These are phyloP conservation scores for Caenorhabditis parvicauda DNA, from an alignment of 2,888 invertebrate species.

Conservation along the genomic window DNA sequence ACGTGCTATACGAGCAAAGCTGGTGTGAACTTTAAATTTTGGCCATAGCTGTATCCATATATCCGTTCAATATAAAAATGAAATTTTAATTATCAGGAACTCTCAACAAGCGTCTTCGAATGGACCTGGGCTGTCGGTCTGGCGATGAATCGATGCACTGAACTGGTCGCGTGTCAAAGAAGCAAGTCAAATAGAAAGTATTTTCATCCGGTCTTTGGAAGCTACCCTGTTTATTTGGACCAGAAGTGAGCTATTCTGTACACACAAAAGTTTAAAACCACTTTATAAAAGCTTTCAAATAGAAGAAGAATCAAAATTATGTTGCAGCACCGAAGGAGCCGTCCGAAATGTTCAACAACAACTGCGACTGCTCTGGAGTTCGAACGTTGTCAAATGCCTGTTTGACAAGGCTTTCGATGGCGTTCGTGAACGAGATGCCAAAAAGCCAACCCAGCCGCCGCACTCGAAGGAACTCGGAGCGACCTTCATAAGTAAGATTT, in stretches of 20 bases:
- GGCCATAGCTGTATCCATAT: no score
- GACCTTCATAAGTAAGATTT: slow-evolving; percentile 27
- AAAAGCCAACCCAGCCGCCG: background rate
- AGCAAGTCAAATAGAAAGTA: slow-evolving; percentile 66
- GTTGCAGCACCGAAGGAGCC: slow-evolving; percentile 73
- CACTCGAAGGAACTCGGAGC: slow-evolving; percentile 28
- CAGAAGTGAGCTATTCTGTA: no score
- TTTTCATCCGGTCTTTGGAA: slow-evolving; percentile 93
- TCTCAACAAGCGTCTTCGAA: slow-evolving; percentile 22
- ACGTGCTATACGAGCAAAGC: no score
- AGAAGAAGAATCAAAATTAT: no score
- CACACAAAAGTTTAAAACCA: no score
- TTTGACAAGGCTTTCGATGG: slow-evolving; percentile 8
- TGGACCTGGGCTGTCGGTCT: slow-evolving; percentile 42
- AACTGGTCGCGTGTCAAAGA: slow-evolving; percentile 22
- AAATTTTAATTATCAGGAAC: slow-evolving; percentile 8
- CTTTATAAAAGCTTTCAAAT: no score
- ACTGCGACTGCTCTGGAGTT: slow-evolving; percentile 74
- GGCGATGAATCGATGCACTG: slow-evolving; percentile 33
- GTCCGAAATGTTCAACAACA: slow-evolving; percentile 73
- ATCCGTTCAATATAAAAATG: no score
- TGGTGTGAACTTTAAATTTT: no score
- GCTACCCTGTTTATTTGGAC: no score
- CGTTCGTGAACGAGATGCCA: no score
- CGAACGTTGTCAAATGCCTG: slow-evolving; percentile 15